These are phyloP conservation scores for Xestia c-nigrum DNA, from an alignment of 2,888 invertebrate species.

Conservation along the genomic window DNA sequence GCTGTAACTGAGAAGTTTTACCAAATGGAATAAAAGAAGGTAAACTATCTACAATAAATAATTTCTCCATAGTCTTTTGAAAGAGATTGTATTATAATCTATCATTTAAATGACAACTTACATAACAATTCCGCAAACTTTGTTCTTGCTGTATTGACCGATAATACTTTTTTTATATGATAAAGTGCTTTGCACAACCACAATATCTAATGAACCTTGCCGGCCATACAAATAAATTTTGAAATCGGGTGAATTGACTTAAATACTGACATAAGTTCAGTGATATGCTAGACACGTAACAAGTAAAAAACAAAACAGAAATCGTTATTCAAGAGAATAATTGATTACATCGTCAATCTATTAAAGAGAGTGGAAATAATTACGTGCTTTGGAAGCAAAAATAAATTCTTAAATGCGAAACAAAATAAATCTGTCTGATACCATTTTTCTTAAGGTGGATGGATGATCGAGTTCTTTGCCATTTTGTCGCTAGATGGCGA, in stretches of 20 bases:
- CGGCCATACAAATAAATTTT: not conserved
- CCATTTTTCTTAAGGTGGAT: too few species aligned
- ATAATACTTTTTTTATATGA: constrained; percentile 26
- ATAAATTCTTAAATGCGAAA: not conserved
- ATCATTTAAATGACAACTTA: not conserved
- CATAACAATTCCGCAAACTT: constrained; percentile 22
- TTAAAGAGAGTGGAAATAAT: constrained; percentile 45
- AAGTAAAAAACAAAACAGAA: constrained; percentile 46
- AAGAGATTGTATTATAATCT: not conserved
- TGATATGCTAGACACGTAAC: constrained; percentile 23
- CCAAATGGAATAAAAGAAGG: not conserved
- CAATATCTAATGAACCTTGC: not conserved
- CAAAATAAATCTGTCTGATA: not conserved
- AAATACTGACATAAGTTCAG: constrained; percentile 11
- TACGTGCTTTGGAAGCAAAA: constrained; percentile 44
- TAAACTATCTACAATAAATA: not conserved
- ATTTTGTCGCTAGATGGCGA: too few species aligned
- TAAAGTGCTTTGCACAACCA: not conserved
- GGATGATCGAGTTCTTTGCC: too few species aligned
- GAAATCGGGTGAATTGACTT: not conserved
- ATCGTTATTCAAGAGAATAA: constrained; percentile 47
- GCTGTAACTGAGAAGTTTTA: too few species aligned
- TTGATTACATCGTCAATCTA: constrained; percentile 39
- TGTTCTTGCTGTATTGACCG: constrained; percentile 15
- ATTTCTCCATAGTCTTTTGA: constrained; percentile 6